Evolutionary conservation across 1,140 invertebrate genomes (phyloP).

Genomic region (Caligus rogercresseyi): DNA sequence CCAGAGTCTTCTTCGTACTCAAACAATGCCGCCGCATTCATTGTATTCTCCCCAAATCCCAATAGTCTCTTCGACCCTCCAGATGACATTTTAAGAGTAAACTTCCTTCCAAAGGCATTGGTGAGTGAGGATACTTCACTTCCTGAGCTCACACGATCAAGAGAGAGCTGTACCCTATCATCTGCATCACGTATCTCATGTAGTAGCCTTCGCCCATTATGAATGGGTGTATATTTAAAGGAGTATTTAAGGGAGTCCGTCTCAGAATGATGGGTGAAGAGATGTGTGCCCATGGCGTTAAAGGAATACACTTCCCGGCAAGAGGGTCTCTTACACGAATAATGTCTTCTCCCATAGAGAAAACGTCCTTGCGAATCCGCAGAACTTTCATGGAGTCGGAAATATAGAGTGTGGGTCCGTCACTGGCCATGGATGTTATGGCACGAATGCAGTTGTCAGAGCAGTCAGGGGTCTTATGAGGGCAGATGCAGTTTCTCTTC

Average conservation of each 20-base stretch:
- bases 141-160: neutral
- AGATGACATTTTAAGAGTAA: neutral
- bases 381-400: slow-evolving; percentile 37
- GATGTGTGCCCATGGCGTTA: slow-evolving; percentile 76
- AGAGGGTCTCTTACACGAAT: slow-evolving; percentile 72
- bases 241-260: slow-evolving; percentile 50
- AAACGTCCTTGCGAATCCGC: slow-evolving; percentile 70
- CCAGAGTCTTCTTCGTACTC: neutral
- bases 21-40: neutral
- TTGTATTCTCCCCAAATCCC: neutral
- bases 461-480: slow-evolving; percentile 52
- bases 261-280: slow-evolving; percentile 72
- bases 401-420: neutral
- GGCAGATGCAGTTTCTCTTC: slow-evolving; percentile 80
- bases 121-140: neutral
- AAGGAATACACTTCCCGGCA: slow-evolving; percentile 81
- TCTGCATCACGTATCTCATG: neutral
- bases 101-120: neutral
- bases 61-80: neutral
- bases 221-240: neutral
- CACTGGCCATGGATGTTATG: neutral
- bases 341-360: slow-evolving; percentile 43
- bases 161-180: neutral
- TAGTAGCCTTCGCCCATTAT: neutral
- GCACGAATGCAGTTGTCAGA: neutral